Evolutionary conservation across 2,888 invertebrate genomes (phyloP).

Genomic region (Silvanus unidentatus): DNA sequence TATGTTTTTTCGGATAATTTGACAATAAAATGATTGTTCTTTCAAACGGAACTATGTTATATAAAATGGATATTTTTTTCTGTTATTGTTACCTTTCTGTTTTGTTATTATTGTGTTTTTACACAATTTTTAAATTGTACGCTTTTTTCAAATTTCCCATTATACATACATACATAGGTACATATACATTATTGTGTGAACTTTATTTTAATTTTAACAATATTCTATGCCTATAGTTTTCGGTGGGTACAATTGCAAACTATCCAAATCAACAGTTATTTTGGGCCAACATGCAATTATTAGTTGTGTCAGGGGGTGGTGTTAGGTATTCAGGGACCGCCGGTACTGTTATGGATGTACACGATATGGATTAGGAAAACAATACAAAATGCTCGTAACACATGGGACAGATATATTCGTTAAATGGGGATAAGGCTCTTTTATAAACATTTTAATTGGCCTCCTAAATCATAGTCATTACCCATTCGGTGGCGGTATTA

Average conservation of each 20-base stretch:
- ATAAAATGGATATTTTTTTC: slow-evolving; percentile 10
- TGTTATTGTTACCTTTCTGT: too few relatives aligned
- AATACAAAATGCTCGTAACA: slow-evolving; percentile 17
- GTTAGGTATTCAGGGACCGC: neutral
- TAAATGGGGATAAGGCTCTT: slow-evolving; percentile 25
- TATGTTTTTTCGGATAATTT: slow-evolving; percentile 40
- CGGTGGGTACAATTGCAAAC: too few relatives aligned
- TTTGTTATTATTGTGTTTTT: neutral
- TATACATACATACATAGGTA: too few relatives aligned
- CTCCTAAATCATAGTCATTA: slow-evolving; percentile 44
- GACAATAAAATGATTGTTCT: slow-evolving; percentile 36
- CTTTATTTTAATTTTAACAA: too few relatives aligned
- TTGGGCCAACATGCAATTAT: too few relatives aligned
- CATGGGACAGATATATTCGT: slow-evolving; percentile 23
- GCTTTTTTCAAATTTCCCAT: too few relatives aligned
- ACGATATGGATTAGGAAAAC: slow-evolving; percentile 14
- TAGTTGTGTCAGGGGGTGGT: too few relatives aligned
- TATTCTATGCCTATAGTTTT: too few relatives aligned
- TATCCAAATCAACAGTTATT: too few relatives aligned
- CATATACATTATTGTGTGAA: too few relatives aligned
- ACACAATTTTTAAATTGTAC: slow-evolving; percentile 16
- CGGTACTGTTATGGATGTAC: slow-evolving; percentile 2
- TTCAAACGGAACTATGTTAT: slow-evolving; percentile 25
- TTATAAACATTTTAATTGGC: slow-evolving; percentile 45
- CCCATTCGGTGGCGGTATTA: slow-evolving; percentile 12